phyloP scores from a whole-genome alignment of 2,797 vertebrate species.

The Pseudotriccus pelzelni region DNA sequence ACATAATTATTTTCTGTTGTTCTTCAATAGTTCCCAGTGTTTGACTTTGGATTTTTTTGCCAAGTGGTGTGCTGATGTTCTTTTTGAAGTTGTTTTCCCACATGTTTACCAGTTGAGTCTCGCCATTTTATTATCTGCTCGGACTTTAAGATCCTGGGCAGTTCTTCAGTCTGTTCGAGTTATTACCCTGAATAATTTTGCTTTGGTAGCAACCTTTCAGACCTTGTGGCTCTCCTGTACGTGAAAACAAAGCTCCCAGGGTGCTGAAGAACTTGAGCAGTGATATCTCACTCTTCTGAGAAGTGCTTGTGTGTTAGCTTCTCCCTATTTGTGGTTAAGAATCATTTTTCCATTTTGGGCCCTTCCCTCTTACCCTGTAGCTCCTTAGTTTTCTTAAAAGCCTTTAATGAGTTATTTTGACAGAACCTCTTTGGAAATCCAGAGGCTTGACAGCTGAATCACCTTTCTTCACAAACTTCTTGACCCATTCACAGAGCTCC shows the following conservation, averaged over 20 bases:
- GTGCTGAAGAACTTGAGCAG: neutral
- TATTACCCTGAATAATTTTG: neutral
- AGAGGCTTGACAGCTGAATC: neutral
- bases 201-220: neutral
- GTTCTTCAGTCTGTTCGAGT: neutral
- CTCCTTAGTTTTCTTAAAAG: neutral
- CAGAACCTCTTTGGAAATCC: neutral
- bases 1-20: neutral
- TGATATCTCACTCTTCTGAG: neutral
- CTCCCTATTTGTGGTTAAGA: neutral
- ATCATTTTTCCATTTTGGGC: neutral
- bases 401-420: neutral
- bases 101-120: neutral
- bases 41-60: neutral
- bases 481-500: neutral
- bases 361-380: neutral
- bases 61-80: neutral
- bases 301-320: neutral
- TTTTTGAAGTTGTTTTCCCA: neutral
- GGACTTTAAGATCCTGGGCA: neutral
- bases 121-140: neutral
- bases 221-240: neutral
- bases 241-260: neutral
- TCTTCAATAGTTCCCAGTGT: neutral
- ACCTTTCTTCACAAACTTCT: neutral